phyloP scores from a whole-genome alignment of 1,140 invertebrate species.

The Lineus longissimus region DNA sequence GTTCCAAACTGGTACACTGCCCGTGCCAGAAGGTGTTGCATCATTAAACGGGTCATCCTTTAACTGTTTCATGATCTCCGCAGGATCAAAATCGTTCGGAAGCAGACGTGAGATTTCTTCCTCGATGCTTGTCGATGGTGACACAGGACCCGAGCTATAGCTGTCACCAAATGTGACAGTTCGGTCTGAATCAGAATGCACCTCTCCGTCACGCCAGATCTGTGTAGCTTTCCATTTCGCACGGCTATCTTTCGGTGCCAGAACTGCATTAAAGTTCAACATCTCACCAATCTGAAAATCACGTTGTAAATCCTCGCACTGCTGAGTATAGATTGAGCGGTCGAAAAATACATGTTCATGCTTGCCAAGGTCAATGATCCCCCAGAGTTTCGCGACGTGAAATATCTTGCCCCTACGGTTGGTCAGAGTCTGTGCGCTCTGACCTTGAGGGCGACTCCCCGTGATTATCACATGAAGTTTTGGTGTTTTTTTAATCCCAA shows the following conservation, averaged over 20 bases:
- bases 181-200: not conserved
- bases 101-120: slow-evolving; percentile 2
- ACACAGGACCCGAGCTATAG: not conserved
- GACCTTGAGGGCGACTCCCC: slow-evolving; percentile 39
- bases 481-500: slow-evolving; percentile 48
- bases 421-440: slow-evolving; percentile 38
- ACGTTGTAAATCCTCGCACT: slow-evolving; percentile 50
- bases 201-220: slow-evolving; percentile 51
- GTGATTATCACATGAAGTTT: slow-evolving; percentile 52
- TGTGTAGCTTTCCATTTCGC: slow-evolving; percentile 52
- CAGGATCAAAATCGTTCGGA: slow-evolving; percentile 8
- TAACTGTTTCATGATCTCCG: not conserved
- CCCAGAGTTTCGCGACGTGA: slow-evolving; percentile 55
- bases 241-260: slow-evolving; percentile 52
- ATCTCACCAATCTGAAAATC: slow-evolving; percentile 49
- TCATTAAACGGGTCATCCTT: slow-evolving; percentile 36
- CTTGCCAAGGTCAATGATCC: slow-evolving; percentile 54
- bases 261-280: slow-evolving; percentile 53
- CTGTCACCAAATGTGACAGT: not conserved
- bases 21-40: slow-evolving; percentile 48
- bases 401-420: slow-evolving; percentile 48
- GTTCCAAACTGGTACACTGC: slow-evolving; percentile 52
- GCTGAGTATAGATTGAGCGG: slow-evolving; percentile 49
- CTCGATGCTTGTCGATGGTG: slow-evolving; percentile 11
- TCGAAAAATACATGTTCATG: slow-evolving; percentile 57